Base-by-base conservation (phyloP, 2,797 vertebrate genomes). In the Sebastes kiyomatsui region DNA sequence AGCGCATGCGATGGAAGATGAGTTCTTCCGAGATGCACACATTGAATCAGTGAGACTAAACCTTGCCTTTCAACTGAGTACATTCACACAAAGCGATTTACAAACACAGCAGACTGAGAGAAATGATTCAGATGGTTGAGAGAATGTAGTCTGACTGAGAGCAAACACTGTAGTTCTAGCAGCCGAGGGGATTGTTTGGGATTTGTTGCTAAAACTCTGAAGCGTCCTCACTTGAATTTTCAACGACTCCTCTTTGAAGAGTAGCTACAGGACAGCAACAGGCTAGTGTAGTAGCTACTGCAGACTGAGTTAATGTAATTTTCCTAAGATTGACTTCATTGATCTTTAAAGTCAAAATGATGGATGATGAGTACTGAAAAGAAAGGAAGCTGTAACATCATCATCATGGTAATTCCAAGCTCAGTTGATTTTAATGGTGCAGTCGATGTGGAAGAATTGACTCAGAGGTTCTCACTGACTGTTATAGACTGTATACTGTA, bases 181-280 rank as follows among this genome's bases (percentile, higher is more conserved):
- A 61, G 65, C 23, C 6, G 5, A 52, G 23, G 54, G 54, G 23
- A 23, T 23, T 76, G 32, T 14, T 58, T 18, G 28, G 7, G 49
- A 68, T 71, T 35, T 68, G 56, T 32, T 61, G 46, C 30, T 75
- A 59, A 38, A 65, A 61, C 33, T 65, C 13, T 65, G 22, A 65
- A 62, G 35, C 28, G 0, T 35, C 20, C 3, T 52, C 22, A 35
- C 52, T 18, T 77, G 16, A 27, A 14, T 67, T 28, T 67, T 59
- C 12, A 35, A 38, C 8, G 2, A 22, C 18, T 66, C 6, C 2
- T 58, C 32, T 56, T 20, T 27, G 2, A 5, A 66, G 30, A 52
- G 27, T 2, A 59, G 28, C 4, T 7, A 56, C 9, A 46, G 9
- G 7, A 18, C 30, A 35, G 30, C 33, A 46, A 20, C 4, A 2